phyloP scores from a whole-genome alignment of 2,113 vertebrate species.

The Hirundichthys speculiger region DNA sequence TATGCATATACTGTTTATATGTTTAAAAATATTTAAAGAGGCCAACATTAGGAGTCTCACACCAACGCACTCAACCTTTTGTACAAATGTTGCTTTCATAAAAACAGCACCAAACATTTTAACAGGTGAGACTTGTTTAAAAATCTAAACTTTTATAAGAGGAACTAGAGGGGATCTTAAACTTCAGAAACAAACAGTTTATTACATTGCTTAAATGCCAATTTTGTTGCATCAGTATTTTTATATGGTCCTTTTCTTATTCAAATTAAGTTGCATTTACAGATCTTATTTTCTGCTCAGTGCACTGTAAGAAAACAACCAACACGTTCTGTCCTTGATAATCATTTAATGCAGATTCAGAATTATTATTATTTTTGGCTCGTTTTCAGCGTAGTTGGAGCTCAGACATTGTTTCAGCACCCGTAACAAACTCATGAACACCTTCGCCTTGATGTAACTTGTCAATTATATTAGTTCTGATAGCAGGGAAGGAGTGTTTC shows the following conservation, averaged over 20 bases:
- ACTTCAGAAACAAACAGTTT: constrained; percentile 4
- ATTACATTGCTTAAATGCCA: constrained; percentile 23
- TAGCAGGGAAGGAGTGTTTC: background rate
- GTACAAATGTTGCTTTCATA: constrained; percentile 28
- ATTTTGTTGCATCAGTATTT: constrained; percentile 38
- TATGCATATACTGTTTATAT: constrained; percentile 20
- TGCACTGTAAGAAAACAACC: constrained; percentile 12
- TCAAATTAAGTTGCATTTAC: constrained; percentile 1
- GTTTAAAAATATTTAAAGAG: constrained; percentile 38
- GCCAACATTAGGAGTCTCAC: constrained; percentile 17
- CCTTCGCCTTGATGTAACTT: background rate
- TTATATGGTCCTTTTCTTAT: constrained; percentile 16
- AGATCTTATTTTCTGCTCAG: background rate
- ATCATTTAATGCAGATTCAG: no score
- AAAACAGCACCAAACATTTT: constrained; percentile 28
- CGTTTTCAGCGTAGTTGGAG: constrained; percentile 28
- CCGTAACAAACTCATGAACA: constrained; percentile 8
- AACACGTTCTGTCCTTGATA: no score
- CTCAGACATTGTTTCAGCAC: constrained; percentile 23
- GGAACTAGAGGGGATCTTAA: background rate
- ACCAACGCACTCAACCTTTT: constrained; percentile 26
- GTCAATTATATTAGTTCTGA: background rate
- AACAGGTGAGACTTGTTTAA: constrained; percentile 4
- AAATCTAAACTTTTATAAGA: constrained; percentile 19
- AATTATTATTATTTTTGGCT: constrained; percentile 23